Evolutionary conservation across 2,113 vertebrate genomes (phyloP).

Genomic region (Dicaeum eximium): DNA sequence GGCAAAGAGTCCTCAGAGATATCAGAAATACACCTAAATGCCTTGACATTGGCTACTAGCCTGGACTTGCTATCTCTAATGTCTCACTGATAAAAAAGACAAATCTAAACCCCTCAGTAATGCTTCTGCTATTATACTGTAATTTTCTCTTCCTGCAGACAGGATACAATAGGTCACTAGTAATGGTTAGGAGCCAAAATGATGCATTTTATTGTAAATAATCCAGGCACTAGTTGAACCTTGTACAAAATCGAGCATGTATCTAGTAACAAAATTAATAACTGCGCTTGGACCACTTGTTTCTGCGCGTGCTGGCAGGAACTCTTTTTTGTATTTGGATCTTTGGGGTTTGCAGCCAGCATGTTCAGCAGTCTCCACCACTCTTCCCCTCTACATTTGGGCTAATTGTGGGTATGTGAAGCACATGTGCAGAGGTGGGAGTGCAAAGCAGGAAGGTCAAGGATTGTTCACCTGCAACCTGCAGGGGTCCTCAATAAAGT

Average conservation of each 20-base stretch:
- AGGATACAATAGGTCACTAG: background rate
- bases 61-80: background rate
- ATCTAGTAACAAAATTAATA: background rate
- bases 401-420: conserved; percentile 3
- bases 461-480: conserved; percentile 9
- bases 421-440: conserved; percentile 2
- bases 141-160: background rate
- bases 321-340: background rate
- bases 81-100: background rate
- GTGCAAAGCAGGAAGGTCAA: conserved; percentile 5
- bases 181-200: background rate
- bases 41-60: background rate
- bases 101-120: background rate
- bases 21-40: background rate
- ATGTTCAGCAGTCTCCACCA: background rate
- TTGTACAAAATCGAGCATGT: rapidly evolving
- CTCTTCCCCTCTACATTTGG: background rate
- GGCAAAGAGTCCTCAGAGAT: background rate
- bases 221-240: background rate
- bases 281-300: background rate
- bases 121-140: background rate
- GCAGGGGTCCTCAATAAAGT: conserved; percentile 6
- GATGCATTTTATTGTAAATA: background rate
- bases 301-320: background rate
- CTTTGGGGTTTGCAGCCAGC: background rate